phyloP scores from a whole-genome alignment of 2,797 vertebrate species.

The Heteromormyrus szaboi region DNA sequence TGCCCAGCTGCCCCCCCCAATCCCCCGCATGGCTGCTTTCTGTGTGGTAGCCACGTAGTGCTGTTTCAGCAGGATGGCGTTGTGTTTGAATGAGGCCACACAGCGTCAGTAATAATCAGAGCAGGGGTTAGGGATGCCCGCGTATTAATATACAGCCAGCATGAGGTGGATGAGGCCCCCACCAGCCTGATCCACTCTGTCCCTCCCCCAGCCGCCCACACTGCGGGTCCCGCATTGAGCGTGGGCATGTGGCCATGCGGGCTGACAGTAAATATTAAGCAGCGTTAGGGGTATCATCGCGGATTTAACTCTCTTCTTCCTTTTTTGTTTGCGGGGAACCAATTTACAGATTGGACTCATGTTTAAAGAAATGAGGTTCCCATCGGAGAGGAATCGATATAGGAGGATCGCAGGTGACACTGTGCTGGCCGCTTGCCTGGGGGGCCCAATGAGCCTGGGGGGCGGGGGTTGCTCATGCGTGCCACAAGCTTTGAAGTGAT shows the following conservation, averaged over 20 bases:
- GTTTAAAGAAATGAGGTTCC: slow-evolving; percentile 18
- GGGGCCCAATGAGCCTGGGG: background rate
- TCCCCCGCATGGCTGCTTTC: background rate
- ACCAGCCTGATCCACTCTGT: background rate
- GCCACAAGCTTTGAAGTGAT: background rate
- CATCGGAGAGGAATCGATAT: slow-evolving; percentile 1
- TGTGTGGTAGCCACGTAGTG: background rate
- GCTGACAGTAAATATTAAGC: slow-evolving; percentile 8
- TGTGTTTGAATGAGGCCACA: background rate
- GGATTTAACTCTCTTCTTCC: background rate
- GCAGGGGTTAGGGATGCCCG: background rate
- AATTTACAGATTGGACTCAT: slow-evolving; percentile 18
- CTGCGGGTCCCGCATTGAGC: background rate
- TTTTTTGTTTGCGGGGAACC: slow-evolving; percentile 5
- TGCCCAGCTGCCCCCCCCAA: background rate
- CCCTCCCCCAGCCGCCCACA: background rate
- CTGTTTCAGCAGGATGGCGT: background rate
- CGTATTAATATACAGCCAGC: background rate
- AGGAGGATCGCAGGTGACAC: background rate
- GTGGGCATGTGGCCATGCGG: background rate
- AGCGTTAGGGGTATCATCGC: background rate
- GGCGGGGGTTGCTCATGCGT: background rate
- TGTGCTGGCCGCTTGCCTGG: background rate
- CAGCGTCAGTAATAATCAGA: background rate
- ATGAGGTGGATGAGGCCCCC: background rate